Evolutionary conservation across 2,888 invertebrate species (phyloP), one percentile per base, ranked within the genome.

Genomic region (Geotrupes spiniger): DNA sequence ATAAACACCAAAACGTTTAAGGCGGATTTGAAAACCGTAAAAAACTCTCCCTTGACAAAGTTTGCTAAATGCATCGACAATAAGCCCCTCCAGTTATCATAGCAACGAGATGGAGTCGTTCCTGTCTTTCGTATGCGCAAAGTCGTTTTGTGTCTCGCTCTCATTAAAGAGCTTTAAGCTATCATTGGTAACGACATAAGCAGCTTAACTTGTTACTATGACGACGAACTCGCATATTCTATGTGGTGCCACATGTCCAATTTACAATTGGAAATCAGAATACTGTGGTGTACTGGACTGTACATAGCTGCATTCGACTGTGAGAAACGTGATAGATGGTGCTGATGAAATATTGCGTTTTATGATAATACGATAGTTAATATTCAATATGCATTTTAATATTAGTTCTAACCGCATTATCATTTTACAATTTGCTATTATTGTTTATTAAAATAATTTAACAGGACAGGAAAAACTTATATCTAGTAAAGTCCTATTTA

Each of bases 121-220:
- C 15, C 14, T 14, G 33, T 51, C 46, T 37, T 10, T 25, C 10
- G 12, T 6, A 9, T 9, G 11, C 10, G 15, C 27, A 16, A 31
- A n/a, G 60, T 58, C 6, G 3, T 21, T 6, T 21, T 21, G 62
- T 47, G 36, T 60, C 59, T 56, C 57, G 37, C 55, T 63, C 54
- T 62, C 67, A 69, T 69, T 70, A 71, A 69, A 66, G 63, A 62
- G 68, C 68, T 71, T 69, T 64, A 60, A 57, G 63, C 64, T 66
- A 70, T 70, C 67, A 65, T 63, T 65, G 66, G 65, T 64, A 69
- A 66, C 64, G 64, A 56, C 54, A 58, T 70, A 70, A 71, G 70
- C 69, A 64, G 70, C 69, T 71, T 71, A 33, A 33, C 33, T 33
- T 33, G 33, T 33, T 33, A 14, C 33, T 33, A 33, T 33, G 33